A percentile compares a stretch with the other conserved stretches of the same genome.
phyloP scores from a whole-genome alignment of 2,888 invertebrate genomes.

The Cistogaster globosa region DNA sequence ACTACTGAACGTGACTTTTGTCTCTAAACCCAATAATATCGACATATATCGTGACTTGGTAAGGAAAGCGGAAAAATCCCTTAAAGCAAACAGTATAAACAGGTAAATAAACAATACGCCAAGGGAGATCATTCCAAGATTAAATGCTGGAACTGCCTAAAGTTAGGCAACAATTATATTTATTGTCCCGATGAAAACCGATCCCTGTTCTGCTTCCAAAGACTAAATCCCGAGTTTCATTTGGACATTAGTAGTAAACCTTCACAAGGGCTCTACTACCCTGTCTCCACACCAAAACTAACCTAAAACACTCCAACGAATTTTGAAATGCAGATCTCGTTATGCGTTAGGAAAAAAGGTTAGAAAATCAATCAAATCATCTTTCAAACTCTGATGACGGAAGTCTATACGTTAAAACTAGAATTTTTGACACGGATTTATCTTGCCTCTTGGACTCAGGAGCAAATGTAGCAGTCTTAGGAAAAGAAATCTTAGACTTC shows the following conservation, averaged over 20 bases:
- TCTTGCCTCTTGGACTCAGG: no score
- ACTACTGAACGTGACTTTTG: no score
- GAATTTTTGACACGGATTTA: no score
- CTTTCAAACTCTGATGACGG: neutral
- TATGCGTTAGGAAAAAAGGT: neutral
- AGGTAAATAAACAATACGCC: neutral
- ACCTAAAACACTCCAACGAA: neutral
- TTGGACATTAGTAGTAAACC: neutral
- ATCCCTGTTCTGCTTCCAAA: neutral
- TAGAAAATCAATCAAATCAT: neutral
- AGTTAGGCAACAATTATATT: neutral
- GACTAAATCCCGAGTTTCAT: neutral
- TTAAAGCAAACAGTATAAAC: constrained; percentile 10
- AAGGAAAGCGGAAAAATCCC: neutral
- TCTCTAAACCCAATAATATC: constrained; percentile 1
- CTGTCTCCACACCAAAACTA: neutral
- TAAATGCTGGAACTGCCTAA: constrained; percentile 4
- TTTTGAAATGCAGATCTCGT: neutral
- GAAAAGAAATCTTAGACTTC: neutral
- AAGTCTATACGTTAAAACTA: no score
- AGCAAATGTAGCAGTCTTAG: no score
- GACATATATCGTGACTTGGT: neutral
- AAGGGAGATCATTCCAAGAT: no score
- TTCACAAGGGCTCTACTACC: neutral
- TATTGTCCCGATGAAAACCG: neutral